Base-by-base conservation (phyloP, 2,113 vertebrate species). In the Zeus faber region DNA sequence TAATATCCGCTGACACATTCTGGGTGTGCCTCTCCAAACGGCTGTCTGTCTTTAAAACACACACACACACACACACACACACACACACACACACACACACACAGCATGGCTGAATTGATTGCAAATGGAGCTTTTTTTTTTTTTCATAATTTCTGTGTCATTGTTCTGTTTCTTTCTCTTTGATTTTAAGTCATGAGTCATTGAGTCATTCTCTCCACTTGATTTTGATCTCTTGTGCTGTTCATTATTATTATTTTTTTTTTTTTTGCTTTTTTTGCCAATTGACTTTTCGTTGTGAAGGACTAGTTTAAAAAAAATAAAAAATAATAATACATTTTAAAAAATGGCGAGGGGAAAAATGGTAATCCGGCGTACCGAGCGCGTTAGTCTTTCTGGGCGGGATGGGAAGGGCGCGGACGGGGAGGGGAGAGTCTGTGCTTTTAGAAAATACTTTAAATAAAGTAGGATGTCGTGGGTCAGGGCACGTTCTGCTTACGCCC, bases 1-100 rank as follows among this genome's bases (percentile, higher is more conserved):
- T 84, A 72, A 72, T 74, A 57, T 85, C 77, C 83, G 84, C 86
- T 83, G 88, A 90, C 90, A 88, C 87, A 89, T 89, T 90, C 83
- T 91, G 89, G 89, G 86, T 90, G 90, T 88, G 89, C 86, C 78
- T 75, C 77, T 80, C 71, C 46, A 70, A 76, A 83, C 46, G 70
- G 77, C n/a, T n/a, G n/a, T n/a, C n/a, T n/a, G n/a, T n/a, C n/a
- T n/a, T n/a, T n/a, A n/a, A n/a, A n/a, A n/a, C n/a, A n/a, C n/a
- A n/a, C n/a, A n/a, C n/a, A n/a, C 74, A 70, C 26, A 16, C 13
- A 40, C 13, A 16, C 2, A 40, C 13, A 40, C 2, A 40, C 13
- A 40, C 18, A 20, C 2, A 44, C 18, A 43, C 5, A 22, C 7
- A 11, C n/a, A 20, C n/a, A 44, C 6, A 21, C 20, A 44, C 10